Base-by-base conservation (phyloP, 1,140 invertebrate species). In the Argopecten irradians region DNA sequence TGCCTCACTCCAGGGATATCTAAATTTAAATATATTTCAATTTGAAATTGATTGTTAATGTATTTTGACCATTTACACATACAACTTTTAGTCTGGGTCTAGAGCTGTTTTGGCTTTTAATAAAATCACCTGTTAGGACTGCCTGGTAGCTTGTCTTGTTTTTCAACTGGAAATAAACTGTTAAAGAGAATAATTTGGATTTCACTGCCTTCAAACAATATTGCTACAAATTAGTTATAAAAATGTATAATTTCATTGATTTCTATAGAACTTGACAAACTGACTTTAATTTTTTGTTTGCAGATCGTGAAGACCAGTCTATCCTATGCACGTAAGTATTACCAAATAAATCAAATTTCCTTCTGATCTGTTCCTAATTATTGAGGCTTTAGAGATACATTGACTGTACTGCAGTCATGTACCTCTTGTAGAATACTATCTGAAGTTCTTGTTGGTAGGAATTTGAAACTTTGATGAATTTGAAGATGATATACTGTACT, bases 231-330 rank as follows among this genome's bases (percentile, higher is more conserved):
- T n/a, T n/a, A n/a, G n/a, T n/a, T n/a, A n/a, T n/a, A n/a, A n/a
- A n/a, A n/a, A n/a, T n/a, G n/a, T n/a, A n/a, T n/a, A n/a, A n/a
- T n/a, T n/a, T n/a, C n/a, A n/a, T n/a, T n/a, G n/a, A n/a, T n/a
- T n/a, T n/a, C n/a, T n/a, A n/a, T n/a, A n/a, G n/a, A n/a, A 7
- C 14, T 3, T 71, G 1, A 8, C 16, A 71, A 71, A 28, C 0
- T 28, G 8, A 28, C n/a, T 86, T 92, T 91, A 89, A 91, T 91
- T 87, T 91, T 92, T 93, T 91, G 88, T 88, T 96, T 96, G 22
- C 96, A 99, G 99, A 99, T 96, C 97, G 99, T 82, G 99, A 99
- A 96, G 99, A 99, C 96, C 99, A 99, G 96, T 99, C 98, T 13
- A 99, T 99, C 95, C 96, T 99, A 87, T 99, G 99, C 96, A 99